These are phyloP conservation scores for Allophyes oxyacanthae DNA, from an alignment of 2,888 invertebrate species.

Conservation along the genomic window DNA sequence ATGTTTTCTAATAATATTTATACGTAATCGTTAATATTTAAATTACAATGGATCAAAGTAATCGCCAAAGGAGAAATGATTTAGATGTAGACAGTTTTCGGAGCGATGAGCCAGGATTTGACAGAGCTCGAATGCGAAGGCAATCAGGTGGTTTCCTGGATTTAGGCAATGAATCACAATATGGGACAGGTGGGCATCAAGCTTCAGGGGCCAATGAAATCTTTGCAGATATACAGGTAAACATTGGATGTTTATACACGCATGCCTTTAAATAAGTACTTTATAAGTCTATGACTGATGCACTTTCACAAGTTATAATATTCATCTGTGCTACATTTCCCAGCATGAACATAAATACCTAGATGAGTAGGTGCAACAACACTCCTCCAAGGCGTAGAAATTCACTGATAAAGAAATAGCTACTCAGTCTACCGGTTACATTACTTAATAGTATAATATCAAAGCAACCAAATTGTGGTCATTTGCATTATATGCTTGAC, in stretches of 20 bases:
- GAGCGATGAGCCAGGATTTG: constrained; percentile 83
- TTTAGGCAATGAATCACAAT: constrained; percentile 93
- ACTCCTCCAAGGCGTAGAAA: too few species aligned
- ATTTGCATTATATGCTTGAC: too few species aligned
- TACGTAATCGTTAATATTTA: constrained; percentile 27
- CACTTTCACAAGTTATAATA: constrained; percentile 22
- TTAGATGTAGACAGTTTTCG: constrained; percentile 83
- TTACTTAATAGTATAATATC: too few species aligned
- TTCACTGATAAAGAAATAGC: too few species aligned
- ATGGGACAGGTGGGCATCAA: constrained; percentile 94
- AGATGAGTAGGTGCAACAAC: too few species aligned
- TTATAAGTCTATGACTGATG: too few species aligned
- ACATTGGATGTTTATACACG: constrained; percentile 17
- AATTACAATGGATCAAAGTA: constrained; percentile 78
- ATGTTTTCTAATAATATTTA: constrained; percentile 46
- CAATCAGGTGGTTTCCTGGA: constrained; percentile 94
- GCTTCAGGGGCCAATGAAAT: constrained; percentile 96
- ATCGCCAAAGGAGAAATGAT: constrained; percentile 75
- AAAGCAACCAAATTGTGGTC: too few species aligned
- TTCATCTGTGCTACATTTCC: constrained; percentile 9
- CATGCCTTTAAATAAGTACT: neutral
- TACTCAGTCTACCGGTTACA: too few species aligned
- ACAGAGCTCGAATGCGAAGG: constrained; percentile 88
- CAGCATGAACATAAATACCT: neutral
- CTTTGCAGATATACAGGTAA: constrained; percentile 96